Conservation (phyloP, 2,113 vertebrate genomes). For the Caloenas nicobarica region DNA sequence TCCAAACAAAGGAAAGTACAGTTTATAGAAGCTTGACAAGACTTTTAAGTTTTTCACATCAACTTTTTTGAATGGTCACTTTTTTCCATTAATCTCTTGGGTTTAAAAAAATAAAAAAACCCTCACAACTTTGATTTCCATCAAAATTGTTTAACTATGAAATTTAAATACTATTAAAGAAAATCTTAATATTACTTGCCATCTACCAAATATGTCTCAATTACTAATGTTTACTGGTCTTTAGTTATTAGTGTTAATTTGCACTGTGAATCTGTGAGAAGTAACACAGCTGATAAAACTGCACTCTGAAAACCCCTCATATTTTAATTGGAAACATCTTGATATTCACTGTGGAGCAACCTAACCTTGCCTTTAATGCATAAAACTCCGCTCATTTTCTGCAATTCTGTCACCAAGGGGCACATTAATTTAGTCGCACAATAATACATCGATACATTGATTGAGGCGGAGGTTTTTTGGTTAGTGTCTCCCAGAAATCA, state of each 20-base stretch:
- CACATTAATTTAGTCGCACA: constrained; percentile 46
- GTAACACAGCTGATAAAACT: not conserved
- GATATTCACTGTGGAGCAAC: constrained; percentile 17
- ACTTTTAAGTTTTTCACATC: not conserved
- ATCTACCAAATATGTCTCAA: not conserved
- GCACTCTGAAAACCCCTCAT: not conserved
- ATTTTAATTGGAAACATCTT: constrained; percentile 18
- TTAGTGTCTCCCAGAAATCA: constrained; percentile 1
- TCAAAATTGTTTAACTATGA: not conserved
- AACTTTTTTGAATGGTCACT: not conserved
- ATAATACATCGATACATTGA: constrained; percentile 32
- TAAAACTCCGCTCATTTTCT: constrained; percentile 50
- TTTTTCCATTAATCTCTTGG: not conserved
- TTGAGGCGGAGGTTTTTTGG: constrained; percentile 34
- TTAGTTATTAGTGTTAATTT: not conserved
- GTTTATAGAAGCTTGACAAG: not conserved
- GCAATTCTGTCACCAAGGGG: not conserved
- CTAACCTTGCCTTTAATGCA: constrained; percentile 61
- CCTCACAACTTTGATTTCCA: not conserved
- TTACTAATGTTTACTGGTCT: not conserved
- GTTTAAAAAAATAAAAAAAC: not conserved
- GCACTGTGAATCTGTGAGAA: not conserved
- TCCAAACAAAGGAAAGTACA: not conserved
- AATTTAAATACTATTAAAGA: not conserved
- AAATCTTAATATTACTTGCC: not conserved